A percentile compares a stretch with the other conserved stretches of the same genome.
phyloP scores from a whole-genome alignment of 1,140 invertebrate species.

The Eumaeus atala region DNA sequence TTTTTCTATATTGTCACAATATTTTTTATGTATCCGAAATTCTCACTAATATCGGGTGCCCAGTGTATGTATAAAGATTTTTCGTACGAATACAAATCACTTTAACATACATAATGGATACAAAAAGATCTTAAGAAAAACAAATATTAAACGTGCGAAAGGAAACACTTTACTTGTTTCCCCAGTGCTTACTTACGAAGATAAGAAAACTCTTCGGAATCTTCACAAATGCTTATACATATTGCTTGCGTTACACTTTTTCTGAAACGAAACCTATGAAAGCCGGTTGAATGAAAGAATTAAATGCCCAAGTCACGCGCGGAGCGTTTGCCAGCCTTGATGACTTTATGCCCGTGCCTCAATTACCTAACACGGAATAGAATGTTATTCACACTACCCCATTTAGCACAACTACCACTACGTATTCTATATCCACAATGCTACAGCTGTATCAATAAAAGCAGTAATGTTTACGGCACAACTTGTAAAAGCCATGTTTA shows the following conservation, averaged over 20 bases:
- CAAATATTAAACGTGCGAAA: too few relatives aligned
- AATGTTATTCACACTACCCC: constrained; percentile 2
- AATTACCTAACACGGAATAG: constrained; percentile 25
- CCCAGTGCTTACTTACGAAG: too few relatives aligned
- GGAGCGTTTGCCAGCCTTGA: constrained; percentile 35
- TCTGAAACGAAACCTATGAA: constrained; percentile 23
- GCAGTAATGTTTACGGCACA: constrained; percentile 6
- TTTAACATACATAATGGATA: too few relatives aligned
- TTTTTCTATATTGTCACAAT: too few relatives aligned
- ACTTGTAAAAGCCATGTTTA: not conserved
- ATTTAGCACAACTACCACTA: constrained; percentile 8
- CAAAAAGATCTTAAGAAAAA: too few relatives aligned
- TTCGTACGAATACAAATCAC: too few relatives aligned
- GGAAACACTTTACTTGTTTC: too few relatives aligned
- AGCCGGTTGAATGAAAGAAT: constrained; percentile 31
- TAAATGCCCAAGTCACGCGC: constrained; percentile 30
- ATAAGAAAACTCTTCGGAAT: too few relatives aligned
- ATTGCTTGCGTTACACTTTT: constrained; percentile 21
- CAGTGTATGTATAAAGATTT: too few relatives aligned
- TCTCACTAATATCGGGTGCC: too few relatives aligned
- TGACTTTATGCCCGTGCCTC: constrained; percentile 36
- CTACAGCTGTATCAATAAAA: not conserved
- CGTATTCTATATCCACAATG: not conserved
- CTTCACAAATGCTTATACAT: not conserved
- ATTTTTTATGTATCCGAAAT: too few relatives aligned